Evolutionary conservation across 2,113 vertebrate genomes (phyloP).

Genomic region (Ondatra zibethicus): DNA sequence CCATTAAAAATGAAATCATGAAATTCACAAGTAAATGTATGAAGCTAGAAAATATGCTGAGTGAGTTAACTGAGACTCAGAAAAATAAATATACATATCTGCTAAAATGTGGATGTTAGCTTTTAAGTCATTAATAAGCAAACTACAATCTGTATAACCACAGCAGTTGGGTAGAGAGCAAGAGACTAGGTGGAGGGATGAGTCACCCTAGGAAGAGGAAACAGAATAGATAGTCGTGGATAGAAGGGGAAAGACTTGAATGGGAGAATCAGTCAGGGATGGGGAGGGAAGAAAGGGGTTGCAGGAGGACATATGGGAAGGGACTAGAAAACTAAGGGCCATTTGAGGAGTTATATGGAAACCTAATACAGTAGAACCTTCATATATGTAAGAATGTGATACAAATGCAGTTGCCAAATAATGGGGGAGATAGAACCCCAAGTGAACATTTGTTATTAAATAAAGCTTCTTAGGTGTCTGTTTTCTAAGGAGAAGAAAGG

Average conservation of each 20-base stretch:
- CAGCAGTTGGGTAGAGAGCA: neutral
- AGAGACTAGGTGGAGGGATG: neutral
- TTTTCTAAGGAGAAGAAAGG: neutral
- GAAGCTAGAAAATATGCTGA: neutral
- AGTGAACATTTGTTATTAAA: neutral
- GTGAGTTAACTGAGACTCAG: neutral
- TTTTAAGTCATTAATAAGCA: neutral
- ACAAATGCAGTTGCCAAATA: neutral
- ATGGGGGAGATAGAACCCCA: neutral
- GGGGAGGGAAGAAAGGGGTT: no score
- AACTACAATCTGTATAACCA: neutral
- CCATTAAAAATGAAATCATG: neutral
- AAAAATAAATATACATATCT: neutral
- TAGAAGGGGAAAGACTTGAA: neutral
- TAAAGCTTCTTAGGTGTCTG: neutral
- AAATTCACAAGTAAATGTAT: neutral
- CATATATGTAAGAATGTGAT: neutral
- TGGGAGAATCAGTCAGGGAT: neutral
- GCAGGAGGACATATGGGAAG: neutral
- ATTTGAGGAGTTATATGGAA: neutral
- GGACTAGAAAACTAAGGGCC: neutral
- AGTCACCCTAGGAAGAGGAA: neutral
- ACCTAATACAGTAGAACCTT: neutral
- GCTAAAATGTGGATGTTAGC: neutral
- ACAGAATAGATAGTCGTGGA: neutral